Evolutionary conservation across 2,797 vertebrate genomes (phyloP).

Genomic region (Hafferia zeledoni): DNA sequence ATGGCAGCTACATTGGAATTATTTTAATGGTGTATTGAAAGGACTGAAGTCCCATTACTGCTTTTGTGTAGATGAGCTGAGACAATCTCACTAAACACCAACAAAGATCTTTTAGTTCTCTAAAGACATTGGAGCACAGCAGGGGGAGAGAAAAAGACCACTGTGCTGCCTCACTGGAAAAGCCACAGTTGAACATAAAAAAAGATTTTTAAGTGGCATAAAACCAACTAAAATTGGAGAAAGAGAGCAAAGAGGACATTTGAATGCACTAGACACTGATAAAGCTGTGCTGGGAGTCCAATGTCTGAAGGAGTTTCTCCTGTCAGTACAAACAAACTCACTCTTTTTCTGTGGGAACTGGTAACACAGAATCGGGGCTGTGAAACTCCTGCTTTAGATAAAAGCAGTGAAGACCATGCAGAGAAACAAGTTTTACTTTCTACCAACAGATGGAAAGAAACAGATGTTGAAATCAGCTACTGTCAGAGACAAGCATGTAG

Average conservation of each 20-base stretch:
- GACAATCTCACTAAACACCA: neutral
- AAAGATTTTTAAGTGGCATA: neutral
- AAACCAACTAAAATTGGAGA: neutral
- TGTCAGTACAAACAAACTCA: neutral
- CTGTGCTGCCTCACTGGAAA: neutral
- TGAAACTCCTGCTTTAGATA: neutral
- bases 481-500: neutral
- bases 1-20: neutral
- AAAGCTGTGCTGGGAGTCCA: neutral
- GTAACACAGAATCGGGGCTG: neutral
- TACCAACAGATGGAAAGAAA: conserved; percentile 37
- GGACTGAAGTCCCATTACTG: neutral
- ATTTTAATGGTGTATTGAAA: neutral
- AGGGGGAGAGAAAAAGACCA: neutral
- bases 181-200: neutral
- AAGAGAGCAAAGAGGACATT: neutral
- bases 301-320: neutral
- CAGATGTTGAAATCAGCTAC: conserved; percentile 13
- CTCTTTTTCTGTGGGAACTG: neutral
- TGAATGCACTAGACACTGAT: neutral
- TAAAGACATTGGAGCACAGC: neutral
- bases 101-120: neutral
- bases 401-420: neutral
- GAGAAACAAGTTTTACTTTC: neutral
- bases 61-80: neutral